Base-by-base conservation (phyloP, 2,113 vertebrate genomes). In the Crotalus helleri region DNA sequence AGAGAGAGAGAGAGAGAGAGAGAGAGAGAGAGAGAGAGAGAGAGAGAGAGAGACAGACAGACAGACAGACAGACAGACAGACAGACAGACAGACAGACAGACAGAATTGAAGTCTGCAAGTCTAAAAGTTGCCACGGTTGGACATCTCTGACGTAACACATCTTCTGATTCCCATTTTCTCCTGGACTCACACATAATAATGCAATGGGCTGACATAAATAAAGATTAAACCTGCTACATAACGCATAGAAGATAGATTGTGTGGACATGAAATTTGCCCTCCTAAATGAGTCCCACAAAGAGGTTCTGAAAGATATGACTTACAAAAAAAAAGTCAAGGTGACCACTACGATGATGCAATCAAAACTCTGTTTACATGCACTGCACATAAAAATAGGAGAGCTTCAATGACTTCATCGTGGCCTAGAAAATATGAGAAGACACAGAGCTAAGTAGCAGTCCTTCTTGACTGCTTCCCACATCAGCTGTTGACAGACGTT, bases 121-220 rank as follows among this genome's bases (percentile, higher is more conserved):
- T 69, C 12, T 69, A 15, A 69, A 69, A 64, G 26, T n/a, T 69
- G 29, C 29, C 61, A n/a, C 13, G 61, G 61, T 69, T 69, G 61
- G 61, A n/a, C 1, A 4, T 12, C 12, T n/a, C n/a, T n/a, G 10
- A 29, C 7, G 1, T 39, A 13, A 93, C 55, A 33, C 81, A 92
- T 17, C 33, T 92, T 5, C 53, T 95, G 92, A 93, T 87, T 90
- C 29, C 90, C 9, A 90, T 94, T 92, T 92, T 90, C 19, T 85
- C 12, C 4, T 26, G 39, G 91, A 88, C 21, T 26, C 85, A 26
- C 55, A 81, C 91, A 88, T 87, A 94, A 88, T 10, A 19, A 87
- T 91, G 95, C 44, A 6, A n/a, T 2, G 90, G 81, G 94, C 93
- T 94, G 94, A 94, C 33, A 88, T 85, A 93, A 95, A 87, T 81